These are phyloP conservation scores for Morpho achilles DNA, from an alignment of 2,888 invertebrate species.

Conservation along the genomic window DNA sequence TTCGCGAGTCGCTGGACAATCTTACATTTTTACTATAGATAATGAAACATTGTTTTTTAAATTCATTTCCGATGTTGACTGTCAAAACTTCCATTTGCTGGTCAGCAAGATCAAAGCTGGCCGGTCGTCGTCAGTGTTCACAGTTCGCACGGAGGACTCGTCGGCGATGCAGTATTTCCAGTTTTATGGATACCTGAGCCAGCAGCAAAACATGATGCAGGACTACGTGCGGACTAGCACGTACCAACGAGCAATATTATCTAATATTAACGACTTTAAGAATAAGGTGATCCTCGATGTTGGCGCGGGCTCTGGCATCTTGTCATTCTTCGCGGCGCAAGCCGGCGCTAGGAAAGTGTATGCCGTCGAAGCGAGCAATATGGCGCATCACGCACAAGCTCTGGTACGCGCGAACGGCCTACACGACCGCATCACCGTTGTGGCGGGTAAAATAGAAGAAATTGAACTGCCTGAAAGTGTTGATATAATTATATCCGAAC, in stretches of 20 bases:
- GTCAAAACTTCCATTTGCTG: constrained; percentile 86
- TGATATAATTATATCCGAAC: constrained; percentile 98
- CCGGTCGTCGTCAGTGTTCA: constrained; percentile 90
- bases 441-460: constrained; percentile 99
- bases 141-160: constrained; percentile 97
- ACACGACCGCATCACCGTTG: constrained; percentile 91
- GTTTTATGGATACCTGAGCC: constrained; percentile 99
- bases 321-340: constrained; percentile 98
- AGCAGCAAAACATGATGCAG: constrained; percentile 99
- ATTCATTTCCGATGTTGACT: constrained; percentile 84
- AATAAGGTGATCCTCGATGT: constrained; percentile 97
- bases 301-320: constrained; percentile 98
- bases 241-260: constrained; percentile 97
- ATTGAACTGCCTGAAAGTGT: constrained; percentile 96
- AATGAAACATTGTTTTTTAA: constrained; percentile 85
- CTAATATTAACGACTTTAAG: constrained; percentile 94
- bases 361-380: constrained; percentile 99
- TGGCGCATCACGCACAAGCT: constrained; percentile 97
- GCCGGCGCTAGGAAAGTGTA: constrained; percentile 98
- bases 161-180: constrained; percentile 99
- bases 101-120: constrained; percentile 86
- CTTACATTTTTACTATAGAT: constrained; percentile 86
- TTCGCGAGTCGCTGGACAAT: constrained; percentile 83
- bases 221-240: constrained; percentile 99
- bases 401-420: constrained; percentile 94